A percentile compares a stretch with the other conserved stretches of the same genome.
Conservation (phyloP, 92 coral and sea anemone genomes). For the Bergia sp. region DNA sequence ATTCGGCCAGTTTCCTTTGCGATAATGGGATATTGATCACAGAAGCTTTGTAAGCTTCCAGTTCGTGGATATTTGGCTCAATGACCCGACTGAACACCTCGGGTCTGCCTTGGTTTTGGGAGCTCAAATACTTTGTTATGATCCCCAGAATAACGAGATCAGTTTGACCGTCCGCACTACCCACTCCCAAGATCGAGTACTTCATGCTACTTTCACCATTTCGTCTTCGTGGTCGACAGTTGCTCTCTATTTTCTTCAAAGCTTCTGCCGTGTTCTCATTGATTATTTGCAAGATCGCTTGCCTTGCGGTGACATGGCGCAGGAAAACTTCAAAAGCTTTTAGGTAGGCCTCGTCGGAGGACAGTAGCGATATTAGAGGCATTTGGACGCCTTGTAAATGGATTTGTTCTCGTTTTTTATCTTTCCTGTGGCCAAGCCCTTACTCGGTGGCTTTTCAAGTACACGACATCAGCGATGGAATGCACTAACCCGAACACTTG, state of each 20-base stretch:
- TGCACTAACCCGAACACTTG: slow-evolving; percentile 11
- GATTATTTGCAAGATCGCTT: slow-evolving; percentile 40
- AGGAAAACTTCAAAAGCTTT: slow-evolving; percentile 44
- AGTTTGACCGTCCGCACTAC: slow-evolving; percentile 59
- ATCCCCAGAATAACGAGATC: slow-evolving; percentile 57
- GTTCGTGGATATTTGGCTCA: slow-evolving; percentile 50
- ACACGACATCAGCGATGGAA: slow-evolving; percentile 15
- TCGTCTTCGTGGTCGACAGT: slow-evolving; percentile 20
- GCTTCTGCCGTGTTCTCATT: slow-evolving; percentile 44
- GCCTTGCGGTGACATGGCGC: slow-evolving; percentile 49
- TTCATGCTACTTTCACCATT: slow-evolving; percentile 35
- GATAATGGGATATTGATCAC: slow-evolving; percentile 45
- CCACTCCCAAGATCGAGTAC: slow-evolving; percentile 61
- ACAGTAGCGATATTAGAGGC: slow-evolving; percentile 43
- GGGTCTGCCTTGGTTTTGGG: slow-evolving; percentile 51
- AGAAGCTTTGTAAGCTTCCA: slow-evolving; percentile 49
- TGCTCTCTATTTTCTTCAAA: not conserved
- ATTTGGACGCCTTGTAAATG: slow-evolving; percentile 7
- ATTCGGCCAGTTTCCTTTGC: slow-evolving; percentile 47
- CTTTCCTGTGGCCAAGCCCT: not conserved
- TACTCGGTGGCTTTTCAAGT: not conserved
- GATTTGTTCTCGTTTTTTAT: not conserved
- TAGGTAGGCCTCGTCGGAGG: slow-evolving; percentile 40
- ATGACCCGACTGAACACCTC: slow-evolving; percentile 49
- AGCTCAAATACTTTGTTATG: slow-evolving; percentile 53